Percentiles rank a stretch among this genome's conserved stretches.
These are phyloP conservation scores for Synanthedon vespiformis DNA, from an alignment of 2,888 invertebrate genomes.

Conservation along the genomic window DNA sequence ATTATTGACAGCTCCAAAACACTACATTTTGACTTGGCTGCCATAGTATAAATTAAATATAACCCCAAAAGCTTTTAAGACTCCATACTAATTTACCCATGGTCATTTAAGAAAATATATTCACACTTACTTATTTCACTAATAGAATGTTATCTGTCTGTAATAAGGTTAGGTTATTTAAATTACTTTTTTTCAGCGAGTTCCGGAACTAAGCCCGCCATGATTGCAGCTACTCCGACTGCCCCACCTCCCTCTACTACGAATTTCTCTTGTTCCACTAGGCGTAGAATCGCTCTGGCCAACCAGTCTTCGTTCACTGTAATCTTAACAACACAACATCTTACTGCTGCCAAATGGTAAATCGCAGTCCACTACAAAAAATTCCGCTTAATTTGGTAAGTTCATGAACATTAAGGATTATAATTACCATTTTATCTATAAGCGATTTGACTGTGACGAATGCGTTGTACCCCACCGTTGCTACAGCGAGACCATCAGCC, in stretches of 20 bases:
- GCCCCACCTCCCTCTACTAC: conserved; percentile 95
- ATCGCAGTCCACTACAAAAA: no score
- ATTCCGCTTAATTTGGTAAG: neutral
- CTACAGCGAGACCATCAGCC: conserved; percentile 91
- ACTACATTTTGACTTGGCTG: no score
- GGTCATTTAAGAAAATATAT: no score
- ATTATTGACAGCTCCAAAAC: no score
- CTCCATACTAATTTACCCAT: no score
- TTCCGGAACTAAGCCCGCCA: conserved; percentile 84
- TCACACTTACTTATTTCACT: no score
- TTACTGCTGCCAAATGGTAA: no score
- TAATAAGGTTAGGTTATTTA: neutral
- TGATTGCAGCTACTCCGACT: conserved; percentile 84
- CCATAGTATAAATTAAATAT: no score
- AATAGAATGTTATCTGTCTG: no score
- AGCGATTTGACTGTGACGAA: conserved; percentile 78
- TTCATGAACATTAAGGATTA: neutral
- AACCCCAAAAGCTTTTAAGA: no score
- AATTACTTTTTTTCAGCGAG: conserved; percentile 82
- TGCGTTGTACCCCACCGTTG: conserved; percentile 88
- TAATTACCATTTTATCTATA: conserved; percentile 80
- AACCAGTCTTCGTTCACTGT: conserved; percentile 87
- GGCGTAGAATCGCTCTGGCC: conserved; percentile 81
- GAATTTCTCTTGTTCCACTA: conserved; percentile 87
- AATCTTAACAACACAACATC: conserved; percentile 42